Evolutionary conservation across 2,888 invertebrate species (phyloP), one percentile per base, ranked within the genome.

Genomic region (Chrysolina oricalcia): DNA sequence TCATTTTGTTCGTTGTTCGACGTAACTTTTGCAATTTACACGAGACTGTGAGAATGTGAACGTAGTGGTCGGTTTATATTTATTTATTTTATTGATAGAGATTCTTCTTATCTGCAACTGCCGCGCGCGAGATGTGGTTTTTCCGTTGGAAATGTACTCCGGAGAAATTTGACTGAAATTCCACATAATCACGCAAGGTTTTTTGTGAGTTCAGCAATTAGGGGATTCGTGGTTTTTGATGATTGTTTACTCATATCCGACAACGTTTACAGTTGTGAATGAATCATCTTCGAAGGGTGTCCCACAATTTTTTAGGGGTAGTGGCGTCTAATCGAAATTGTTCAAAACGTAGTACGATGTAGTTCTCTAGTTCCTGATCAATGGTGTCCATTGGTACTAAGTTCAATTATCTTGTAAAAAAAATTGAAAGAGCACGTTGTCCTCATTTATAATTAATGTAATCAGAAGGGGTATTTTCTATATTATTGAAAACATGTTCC

Each of bases 1-100:
- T 59, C 59, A 59, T 59, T 59, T n/a, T 17, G 59, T 35, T 15
- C n/a, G 23, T n/a, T 17, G 59, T 35, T 15, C n/a, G 23, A 56
- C 13, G 27, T 35, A 35, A 6, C 0, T 4, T 35, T 59, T 35
- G 59, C 1, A 15, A 6, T 23, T n/a, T 1, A n/a, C 9, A 35
- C 59, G 59, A 23, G 59, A 59, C 35, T 59, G n/a, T 59, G 59
- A 6, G 35, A 35, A 27, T 59, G 11, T 2, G 15, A 17, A 8
- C 2, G 6, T 8, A 4, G 19, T 10, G 15, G 4, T n/a, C 59
- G 59, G 15, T 59, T 59, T 59, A 59, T 59, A 59, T 35, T 59
- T 11, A 53, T 53, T 8, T 19, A 21, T 53, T 10, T 6, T 8
- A 35, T 15, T 15, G 46, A 46, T 15, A 2, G 6, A 27, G 5